Evolutionary conservation across 2,888 invertebrate genomes (phyloP).

Genomic region (Liposcelis brunnea): DNA sequence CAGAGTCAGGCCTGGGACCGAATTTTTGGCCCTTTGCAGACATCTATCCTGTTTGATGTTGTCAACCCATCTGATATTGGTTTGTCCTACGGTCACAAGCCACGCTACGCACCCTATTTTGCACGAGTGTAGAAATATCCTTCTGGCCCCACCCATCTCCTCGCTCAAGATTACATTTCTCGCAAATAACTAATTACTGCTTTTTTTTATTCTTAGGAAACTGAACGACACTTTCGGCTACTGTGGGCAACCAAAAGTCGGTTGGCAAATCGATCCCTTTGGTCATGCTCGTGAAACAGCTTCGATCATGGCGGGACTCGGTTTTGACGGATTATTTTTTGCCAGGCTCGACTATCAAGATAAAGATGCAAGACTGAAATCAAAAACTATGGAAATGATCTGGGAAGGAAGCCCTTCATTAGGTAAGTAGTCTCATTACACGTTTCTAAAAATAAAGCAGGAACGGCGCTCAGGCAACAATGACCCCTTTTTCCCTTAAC

Average conservation of each 20-base stretch:
- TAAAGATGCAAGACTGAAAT: constrained; percentile 38
- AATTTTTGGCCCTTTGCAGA: too few relatives aligned
- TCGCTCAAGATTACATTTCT: too few relatives aligned
- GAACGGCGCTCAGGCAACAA: too few relatives aligned
- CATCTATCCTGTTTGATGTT: too few relatives aligned
- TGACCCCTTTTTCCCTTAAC: neutral
- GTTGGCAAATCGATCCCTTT: constrained; percentile 76
- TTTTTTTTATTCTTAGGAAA: constrained; percentile 20
- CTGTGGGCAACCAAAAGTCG: constrained; percentile 55
- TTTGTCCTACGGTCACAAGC: too few relatives aligned
- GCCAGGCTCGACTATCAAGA: constrained; percentile 80
- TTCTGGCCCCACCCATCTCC: too few relatives aligned
- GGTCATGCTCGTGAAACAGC: constrained; percentile 80
- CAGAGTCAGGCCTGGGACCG: too few relatives aligned
- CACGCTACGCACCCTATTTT: too few relatives aligned
- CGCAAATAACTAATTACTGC: too few relatives aligned
- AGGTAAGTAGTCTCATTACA: constrained; percentile 32
- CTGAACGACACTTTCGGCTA: constrained; percentile 48
- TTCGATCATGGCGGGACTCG: constrained; percentile 61
- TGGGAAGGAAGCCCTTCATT: constrained; percentile 61
- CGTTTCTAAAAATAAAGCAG: too few relatives aligned
- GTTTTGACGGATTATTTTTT: constrained; percentile 74
- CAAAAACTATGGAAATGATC: constrained; percentile 59
- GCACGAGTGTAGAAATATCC: too few relatives aligned
- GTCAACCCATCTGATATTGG: too few relatives aligned